These are phyloP conservation scores for Palythoa heliodiscus DNA, from an alignment of 92 coral and sea anemone genomes.

Conservation along the genomic window DNA sequence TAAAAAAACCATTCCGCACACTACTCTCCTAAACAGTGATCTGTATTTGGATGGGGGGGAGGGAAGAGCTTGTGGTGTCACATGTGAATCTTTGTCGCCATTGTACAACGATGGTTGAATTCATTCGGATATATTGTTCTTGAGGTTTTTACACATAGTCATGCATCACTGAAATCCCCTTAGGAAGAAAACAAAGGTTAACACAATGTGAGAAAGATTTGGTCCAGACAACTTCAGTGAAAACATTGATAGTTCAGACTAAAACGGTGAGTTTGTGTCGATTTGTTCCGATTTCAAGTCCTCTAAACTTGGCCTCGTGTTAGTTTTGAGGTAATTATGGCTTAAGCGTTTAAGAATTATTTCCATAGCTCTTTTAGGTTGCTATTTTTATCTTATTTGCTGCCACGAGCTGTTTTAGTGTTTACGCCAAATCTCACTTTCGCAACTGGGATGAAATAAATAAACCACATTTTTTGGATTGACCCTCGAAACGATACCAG, in stretches of 20 bases:
- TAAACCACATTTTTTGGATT: not conserved
- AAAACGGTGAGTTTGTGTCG: conserved; percentile 17
- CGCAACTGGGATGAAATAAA: not conserved
- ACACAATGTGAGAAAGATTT: not conserved
- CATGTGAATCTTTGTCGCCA: not conserved
- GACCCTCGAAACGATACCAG: not conserved
- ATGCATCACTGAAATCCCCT: conserved; percentile 31
- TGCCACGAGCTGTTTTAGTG: not conserved
- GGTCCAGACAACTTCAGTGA: not conserved
- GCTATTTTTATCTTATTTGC: not conserved
- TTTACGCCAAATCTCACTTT: not conserved
- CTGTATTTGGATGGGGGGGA: not conserved
- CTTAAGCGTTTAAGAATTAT: conserved; percentile 1
- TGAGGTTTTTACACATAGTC: conserved; percentile 30
- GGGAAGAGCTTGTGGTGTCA: not conserved
- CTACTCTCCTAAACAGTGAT: too few relatives aligned
- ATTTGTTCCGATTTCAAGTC: not conserved
- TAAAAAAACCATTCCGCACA: too few relatives aligned
- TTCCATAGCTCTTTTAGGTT: not conserved
- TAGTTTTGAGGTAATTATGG: not conserved
- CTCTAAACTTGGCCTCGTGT: not conserved
- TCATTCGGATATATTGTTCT: not conserved
- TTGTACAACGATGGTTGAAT: too few relatives aligned
- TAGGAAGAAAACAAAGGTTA: not conserved
- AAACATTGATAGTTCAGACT: conserved; percentile 2